Conservation (phyloP, 1,140 invertebrate species). For the Lamellibrachia luymesi region DNA sequence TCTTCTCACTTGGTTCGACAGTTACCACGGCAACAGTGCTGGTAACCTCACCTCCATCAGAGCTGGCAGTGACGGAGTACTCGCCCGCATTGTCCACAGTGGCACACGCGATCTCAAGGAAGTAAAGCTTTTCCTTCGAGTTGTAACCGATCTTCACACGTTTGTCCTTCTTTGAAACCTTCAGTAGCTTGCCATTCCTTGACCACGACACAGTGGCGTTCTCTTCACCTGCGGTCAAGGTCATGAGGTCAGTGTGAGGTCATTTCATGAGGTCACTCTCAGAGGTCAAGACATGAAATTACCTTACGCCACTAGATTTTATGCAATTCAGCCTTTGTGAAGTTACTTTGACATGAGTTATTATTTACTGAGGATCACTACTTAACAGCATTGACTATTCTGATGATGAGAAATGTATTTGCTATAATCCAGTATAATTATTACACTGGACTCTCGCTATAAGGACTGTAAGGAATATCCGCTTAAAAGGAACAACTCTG, state of each 20-base stretch:
- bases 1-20: not conserved
- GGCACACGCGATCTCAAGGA: constrained; percentile 33
- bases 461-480: no score
- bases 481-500: no score
- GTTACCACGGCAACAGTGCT: constrained; percentile 8
- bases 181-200: constrained; percentile 39
- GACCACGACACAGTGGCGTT: constrained; percentile 78
- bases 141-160: constrained; percentile 28
- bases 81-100: constrained; percentile 37
- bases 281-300: not conserved
- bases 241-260: not conserved
- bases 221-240: constrained; percentile 19
- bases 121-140: constrained; percentile 8
- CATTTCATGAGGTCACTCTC: not conserved
- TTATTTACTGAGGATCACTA: not conserved
- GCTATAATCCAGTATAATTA: not conserved
- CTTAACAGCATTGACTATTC: not conserved
- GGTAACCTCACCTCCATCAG: not conserved
- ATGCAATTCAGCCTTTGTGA: not conserved
- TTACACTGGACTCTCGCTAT: no score
- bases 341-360: no score
- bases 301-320: not conserved
- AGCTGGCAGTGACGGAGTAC: constrained; percentile 42
- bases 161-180: constrained; percentile 32
- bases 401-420: not conserved